Base-by-base conservation (phyloP, 2,797 vertebrate species). In the Coreius guichenoti region DNA sequence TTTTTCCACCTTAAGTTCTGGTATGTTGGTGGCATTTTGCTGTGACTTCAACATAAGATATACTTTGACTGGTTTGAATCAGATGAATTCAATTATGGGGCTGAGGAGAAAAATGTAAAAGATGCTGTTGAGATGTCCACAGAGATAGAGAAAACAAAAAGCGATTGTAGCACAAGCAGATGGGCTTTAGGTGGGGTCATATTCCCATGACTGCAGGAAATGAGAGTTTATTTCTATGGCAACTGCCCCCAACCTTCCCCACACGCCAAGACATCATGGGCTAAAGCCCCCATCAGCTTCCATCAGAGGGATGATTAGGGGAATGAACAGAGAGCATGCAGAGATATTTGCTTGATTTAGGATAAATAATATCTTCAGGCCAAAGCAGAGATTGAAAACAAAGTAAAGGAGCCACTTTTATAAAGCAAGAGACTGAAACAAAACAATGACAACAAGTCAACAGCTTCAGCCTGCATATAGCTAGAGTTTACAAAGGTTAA, bases 171-270 rank as follows among this genome's bases (percentile, higher is more conserved):
- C 86, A 78, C 87, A 88, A 87, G 87, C 67, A 86, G 80, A 87
- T 86, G 83, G 77, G 84, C 87, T 88, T 87, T 88, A 90, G 92
- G 82, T 87, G 76, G 87, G 93, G 94, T 94, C 94, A 95, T 90
- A 94, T 94, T 95, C 95, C 90, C 95, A 95, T 88, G 93, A 92
- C 92, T 94, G 87, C 92, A 94, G 94, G 94, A 95, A 96, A 96
- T 95, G 92, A 93, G 92, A 91, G 93, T 94, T 95, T 94, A 92
- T 95, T 95, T 94, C 91, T 89, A 93, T 91, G 90, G 90, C 23
- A 31, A 54, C 13, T 3, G 74, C 73, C 85, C 88, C 87, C 89
- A 90, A 89, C 90, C 77, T 11, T 36, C 23, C 77, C 86, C 91
- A 91, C 91, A 92, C 78, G 72, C 86, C 87, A 86, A 88, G 81